phyloP scores from a whole-genome alignment of 1,140 invertebrate genomes.

The Bombus cullumanus region DNA sequence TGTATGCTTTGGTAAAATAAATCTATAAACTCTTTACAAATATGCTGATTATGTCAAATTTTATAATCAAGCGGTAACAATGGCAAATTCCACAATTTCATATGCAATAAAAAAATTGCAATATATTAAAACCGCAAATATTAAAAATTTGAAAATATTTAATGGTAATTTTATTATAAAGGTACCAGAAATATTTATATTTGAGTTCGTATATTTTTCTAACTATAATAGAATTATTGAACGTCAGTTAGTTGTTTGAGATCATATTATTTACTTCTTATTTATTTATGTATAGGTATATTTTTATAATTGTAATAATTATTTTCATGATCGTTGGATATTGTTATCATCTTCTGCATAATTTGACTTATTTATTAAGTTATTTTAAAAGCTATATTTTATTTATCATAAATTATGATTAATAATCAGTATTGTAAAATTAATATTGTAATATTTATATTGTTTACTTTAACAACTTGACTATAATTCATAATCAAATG shows the following conservation, averaged over 20 bases:
- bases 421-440: slow-evolving; percentile 57
- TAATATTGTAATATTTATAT: slow-evolving; percentile 65
- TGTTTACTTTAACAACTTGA: slow-evolving; percentile 46
- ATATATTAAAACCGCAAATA: slow-evolving; percentile 10
- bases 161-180: slow-evolving; percentile 8
- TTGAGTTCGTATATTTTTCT: slow-evolving; percentile 30
- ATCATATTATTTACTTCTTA: slow-evolving; percentile 8
- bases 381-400: slow-evolving; percentile 18
- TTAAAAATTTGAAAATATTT: slow-evolving; percentile 30
- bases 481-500: slow-evolving; percentile 60
- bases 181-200: slow-evolving; percentile 9
- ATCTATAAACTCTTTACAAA: slow-evolving; percentile 65
- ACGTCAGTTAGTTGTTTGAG: not conserved
- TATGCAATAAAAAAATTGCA: not conserved
- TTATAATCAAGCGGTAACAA: slow-evolving; percentile 45
- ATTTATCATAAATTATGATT: slow-evolving; percentile 23
- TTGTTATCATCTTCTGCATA: not conserved
- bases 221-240: slow-evolving; percentile 41
- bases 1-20: slow-evolving; percentile 76
- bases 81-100: slow-evolving; percentile 7
- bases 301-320: slow-evolving; percentile 8
- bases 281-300: not conserved
- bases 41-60: slow-evolving; percentile 54
- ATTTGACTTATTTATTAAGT: slow-evolving; percentile 2
- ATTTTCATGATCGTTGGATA: not conserved